A percentile compares a stretch with the other conserved stretches of the same genome.
Evolutionary conservation across 2,888 invertebrate species (phyloP).

Genomic region (Trachelus iudaicus): DNA sequence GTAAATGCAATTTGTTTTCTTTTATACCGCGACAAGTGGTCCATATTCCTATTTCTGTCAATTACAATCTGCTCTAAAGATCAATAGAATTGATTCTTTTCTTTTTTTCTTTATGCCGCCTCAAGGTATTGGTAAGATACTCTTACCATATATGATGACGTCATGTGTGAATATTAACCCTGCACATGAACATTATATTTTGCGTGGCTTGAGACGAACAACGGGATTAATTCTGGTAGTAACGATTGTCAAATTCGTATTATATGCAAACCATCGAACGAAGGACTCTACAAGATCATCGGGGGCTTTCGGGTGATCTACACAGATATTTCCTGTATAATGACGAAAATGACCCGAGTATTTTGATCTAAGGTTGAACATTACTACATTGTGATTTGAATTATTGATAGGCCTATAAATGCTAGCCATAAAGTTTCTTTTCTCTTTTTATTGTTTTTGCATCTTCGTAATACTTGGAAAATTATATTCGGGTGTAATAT

Average conservation of each 20-base stretch:
- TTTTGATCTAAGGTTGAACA: no score
- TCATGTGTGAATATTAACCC: not conserved
- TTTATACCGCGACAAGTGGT: not conserved
- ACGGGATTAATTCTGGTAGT: no score
- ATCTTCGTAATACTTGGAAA: not conserved
- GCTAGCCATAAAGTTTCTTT: not conserved
- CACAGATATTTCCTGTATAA: not conserved
- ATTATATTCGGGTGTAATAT: not conserved
- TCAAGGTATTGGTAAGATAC: not conserved
- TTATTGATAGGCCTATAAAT: no score
- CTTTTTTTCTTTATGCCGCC: not conserved
- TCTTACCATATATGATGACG: not conserved
- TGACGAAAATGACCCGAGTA: not conserved
- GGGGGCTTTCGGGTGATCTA: no score
- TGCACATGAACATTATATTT: no score
- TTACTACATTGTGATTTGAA: no score
- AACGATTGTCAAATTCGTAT: no score
- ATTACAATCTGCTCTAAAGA: not conserved
- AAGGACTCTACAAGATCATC: no score
- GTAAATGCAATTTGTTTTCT: not conserved
- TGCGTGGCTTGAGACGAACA: no score
- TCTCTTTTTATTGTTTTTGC: not conserved
- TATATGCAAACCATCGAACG: no score
- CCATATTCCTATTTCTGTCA: not conserved
- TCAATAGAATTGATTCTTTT: not conserved